Conservation (phyloP, 2,113 vertebrate genomes). For the Hippocampus abdominalis region DNA sequence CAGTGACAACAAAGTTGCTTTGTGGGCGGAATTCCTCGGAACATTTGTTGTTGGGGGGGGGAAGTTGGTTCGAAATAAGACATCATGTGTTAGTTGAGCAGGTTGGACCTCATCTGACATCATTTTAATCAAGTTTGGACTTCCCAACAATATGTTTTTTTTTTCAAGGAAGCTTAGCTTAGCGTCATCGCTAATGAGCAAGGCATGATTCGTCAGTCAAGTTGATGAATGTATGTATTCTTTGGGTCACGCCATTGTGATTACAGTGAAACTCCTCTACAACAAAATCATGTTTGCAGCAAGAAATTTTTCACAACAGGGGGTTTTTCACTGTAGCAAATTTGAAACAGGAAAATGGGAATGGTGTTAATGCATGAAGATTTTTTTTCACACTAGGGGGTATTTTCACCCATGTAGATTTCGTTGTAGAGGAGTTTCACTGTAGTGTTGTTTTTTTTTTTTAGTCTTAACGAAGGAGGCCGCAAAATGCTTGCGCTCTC, state of each 20-base stretch:
- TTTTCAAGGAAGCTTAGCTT: not conserved
- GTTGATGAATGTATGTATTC: not conserved
- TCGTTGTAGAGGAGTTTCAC: too few species aligned
- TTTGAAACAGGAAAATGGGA: too few species aligned
- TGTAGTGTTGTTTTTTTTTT: not conserved
- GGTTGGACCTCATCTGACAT: not conserved
- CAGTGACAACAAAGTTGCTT: not conserved
- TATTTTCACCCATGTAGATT: too few species aligned
- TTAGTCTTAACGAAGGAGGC: not conserved
- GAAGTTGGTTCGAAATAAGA: not conserved
- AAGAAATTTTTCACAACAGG: too few species aligned
- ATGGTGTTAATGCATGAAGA: too few species aligned
- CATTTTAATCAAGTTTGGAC: not conserved
- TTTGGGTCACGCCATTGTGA: not conserved
- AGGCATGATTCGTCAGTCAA: not conserved
- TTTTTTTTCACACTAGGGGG: too few species aligned
- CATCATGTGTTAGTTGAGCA: not conserved
- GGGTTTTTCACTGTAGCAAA: too few species aligned
- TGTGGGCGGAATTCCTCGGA: not conserved
- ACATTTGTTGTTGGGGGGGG: not conserved
- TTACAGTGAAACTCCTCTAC: too few species aligned
- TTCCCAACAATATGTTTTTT: not conserved
- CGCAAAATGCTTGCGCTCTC: too few species aligned
- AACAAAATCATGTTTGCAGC: too few species aligned
- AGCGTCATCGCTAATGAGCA: not conserved